Evolutionary conservation across 2,888 invertebrate genomes (phyloP).

Genomic region (Caenorhabditis imperialis): DNA sequence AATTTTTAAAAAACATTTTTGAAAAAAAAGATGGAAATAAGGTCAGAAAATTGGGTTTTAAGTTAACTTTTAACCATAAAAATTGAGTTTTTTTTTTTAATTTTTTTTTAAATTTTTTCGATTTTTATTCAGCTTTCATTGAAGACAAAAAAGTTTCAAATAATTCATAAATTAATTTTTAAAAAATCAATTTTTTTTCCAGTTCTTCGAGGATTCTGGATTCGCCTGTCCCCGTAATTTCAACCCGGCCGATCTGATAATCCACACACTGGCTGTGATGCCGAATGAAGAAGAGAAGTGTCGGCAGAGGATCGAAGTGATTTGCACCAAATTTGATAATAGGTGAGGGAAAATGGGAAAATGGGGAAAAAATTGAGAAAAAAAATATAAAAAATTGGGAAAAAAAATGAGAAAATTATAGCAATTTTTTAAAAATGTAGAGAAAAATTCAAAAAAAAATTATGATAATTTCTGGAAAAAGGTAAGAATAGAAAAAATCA

Average conservation of each 20-base stretch:
- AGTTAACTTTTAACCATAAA: background rate
- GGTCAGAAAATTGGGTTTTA: background rate
- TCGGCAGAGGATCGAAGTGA: constrained; percentile 63
- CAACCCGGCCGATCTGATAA: constrained; percentile 94
- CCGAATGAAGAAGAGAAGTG: constrained; percentile 86
- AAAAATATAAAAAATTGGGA: background rate
- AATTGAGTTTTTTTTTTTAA: no score
- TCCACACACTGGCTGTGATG: constrained; percentile 89
- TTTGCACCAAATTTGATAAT: constrained; percentile 78
- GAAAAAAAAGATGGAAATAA: background rate
- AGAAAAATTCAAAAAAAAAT: no score
- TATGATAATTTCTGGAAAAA: no score
- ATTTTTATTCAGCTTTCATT: no score
- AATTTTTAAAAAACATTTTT: background rate
- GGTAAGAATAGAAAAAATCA: no score
- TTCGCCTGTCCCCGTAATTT: constrained; percentile 85
- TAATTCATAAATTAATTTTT: no score
- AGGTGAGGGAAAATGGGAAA: constrained; percentile 49
- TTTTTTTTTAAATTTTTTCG: no score
- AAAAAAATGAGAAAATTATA: no score
- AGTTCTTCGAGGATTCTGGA: constrained; percentile 73
- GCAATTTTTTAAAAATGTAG: no score
- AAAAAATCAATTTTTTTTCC: constrained; percentile 2
- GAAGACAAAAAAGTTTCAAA: background rate
- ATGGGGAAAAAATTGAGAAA: background rate